Conservation (phyloP, 1,140 invertebrate genomes). For the Anthonomus grandis region DNA sequence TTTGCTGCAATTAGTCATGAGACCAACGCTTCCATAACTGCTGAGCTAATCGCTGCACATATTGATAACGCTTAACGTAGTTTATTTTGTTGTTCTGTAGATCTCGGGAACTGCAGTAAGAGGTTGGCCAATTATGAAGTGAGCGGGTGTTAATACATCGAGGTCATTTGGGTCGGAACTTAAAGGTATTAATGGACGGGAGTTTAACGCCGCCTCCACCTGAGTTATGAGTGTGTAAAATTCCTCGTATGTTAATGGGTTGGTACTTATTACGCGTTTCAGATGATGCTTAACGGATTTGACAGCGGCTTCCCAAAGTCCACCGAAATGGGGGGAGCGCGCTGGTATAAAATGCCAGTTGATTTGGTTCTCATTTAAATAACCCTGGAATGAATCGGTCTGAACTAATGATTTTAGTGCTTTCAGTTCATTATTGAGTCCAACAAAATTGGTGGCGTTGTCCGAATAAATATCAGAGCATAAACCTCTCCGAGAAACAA, state of each 20-base stretch:
- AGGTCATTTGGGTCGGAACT: conserved; percentile 31
- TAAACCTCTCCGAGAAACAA: conserved; percentile 37
- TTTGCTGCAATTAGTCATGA: conserved; percentile 27
- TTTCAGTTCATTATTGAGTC: background rate
- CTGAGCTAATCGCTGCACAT: too few species aligned
- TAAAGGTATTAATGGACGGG: conserved; percentile 21
- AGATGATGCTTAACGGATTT: conserved; percentile 31
- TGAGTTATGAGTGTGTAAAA: conserved; percentile 33
- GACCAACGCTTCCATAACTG: conserved; percentile 36
- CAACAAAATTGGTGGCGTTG: conserved; percentile 15
- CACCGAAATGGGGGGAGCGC: conserved; percentile 40
- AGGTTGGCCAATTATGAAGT: conserved; percentile 38
- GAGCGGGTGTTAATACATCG: conserved; percentile 36
- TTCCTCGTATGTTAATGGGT: conserved; percentile 38
- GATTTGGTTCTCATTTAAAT: conserved; percentile 7
- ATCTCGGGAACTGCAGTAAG: too few species aligned
- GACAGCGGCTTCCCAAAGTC: conserved; percentile 43
- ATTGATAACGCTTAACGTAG: too few species aligned
- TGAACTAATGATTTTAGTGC: background rate
- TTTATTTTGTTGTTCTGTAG: too few species aligned
- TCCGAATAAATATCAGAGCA: conserved; percentile 33
- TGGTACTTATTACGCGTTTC: conserved; percentile 28
- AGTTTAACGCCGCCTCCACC: conserved; percentile 41
- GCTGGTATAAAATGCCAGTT: conserved; percentile 47
- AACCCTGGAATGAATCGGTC: background rate